Percentiles rank a stretch among this genome's conserved stretches.
Evolutionary conservation across 2,888 invertebrate genomes (phyloP).

Genomic region (Heteromurus nitidus): DNA sequence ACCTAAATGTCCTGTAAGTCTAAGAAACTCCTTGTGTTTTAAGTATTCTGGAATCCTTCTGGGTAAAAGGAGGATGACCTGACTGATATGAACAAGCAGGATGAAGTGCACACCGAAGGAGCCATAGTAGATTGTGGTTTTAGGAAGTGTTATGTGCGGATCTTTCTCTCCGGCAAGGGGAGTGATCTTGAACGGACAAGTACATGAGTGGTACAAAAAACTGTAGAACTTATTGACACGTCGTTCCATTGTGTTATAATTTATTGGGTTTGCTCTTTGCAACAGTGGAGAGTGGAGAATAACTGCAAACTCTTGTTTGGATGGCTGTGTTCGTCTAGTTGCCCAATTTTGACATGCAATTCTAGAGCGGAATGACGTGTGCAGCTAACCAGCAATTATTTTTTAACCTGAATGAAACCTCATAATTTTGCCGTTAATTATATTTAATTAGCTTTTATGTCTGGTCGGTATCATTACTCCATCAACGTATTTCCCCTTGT

Average conservation of each 20-base stretch:
- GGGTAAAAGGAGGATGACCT: not conserved
- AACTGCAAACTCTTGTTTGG: no score
- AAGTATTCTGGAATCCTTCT: not conserved
- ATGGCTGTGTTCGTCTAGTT: no score
- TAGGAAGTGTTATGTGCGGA: not conserved
- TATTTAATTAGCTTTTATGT: no score
- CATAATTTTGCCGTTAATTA: no score
- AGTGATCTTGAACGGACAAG: constrained; percentile 5
- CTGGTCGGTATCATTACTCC: no score
- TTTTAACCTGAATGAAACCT: no score
- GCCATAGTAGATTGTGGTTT: not conserved
- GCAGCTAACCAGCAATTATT: no score
- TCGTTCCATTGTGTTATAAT: not conserved
- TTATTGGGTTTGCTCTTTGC: no score
- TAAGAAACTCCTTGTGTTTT: not conserved
- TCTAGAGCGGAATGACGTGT: no score
- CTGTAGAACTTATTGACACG: not conserved
- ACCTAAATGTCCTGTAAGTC: not conserved
- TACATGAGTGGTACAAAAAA: not conserved
- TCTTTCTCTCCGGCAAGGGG: not conserved
- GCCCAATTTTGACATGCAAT: no score
- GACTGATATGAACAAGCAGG: not conserved
- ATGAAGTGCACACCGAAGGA: not conserved
- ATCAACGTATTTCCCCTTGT: no score
- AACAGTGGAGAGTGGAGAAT: no score